Evolutionary conservation across 2,888 invertebrate genomes (phyloP), one percentile per base, ranked within the genome.

Genomic region (Acrobasis repandana): DNA sequence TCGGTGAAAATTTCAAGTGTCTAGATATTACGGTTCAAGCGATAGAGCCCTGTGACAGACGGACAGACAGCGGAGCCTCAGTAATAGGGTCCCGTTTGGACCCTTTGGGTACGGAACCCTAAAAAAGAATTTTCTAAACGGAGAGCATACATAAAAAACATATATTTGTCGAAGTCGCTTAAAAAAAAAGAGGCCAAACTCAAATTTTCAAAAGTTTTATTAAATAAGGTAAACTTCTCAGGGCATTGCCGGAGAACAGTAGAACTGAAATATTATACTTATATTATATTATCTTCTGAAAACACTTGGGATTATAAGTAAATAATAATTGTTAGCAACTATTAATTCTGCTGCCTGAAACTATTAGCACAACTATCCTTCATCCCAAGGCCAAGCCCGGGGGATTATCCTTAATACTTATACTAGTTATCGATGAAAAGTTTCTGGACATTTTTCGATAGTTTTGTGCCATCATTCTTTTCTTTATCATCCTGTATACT

Each of bases 351-450:
- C 34, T 33, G 33, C 15, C 34, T 51, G 15, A 9, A 51, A 34
- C 51, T 51, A 34, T 51, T 34, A 51, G 51, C 51, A 51, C 33
- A 34, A 51, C 34, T 34, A 51, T 51, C 20, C 15, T 34, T 50
- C 11, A 28, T 15, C 34, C 33, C 9, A 51, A 10, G n/a, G 33
- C 33, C 33, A 34, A 34, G 11, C 34, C 51, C 50, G 14, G 14
- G 33, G 50, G 50, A 50, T 28, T 4, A 33, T 33, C 11, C n/a
- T 6, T 43, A 14, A n/a, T 43, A 43, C n/a, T 43, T 43, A 3
- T 5, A 5, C 2, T 43, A 10, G 0, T 43, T 43, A n/a, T 43
- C 14, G 43, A 43, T 43, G n/a, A n/a, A 14, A n/a, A 43, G 43
- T 11, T 43, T 10, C 3, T n/a, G n/a, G 11, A 14, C 14, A 43